Evolutionary conservation across 1,140 invertebrate species (phyloP), one percentile per base, ranked within the genome.

Genomic region (Xylocopa sonorina): DNA sequence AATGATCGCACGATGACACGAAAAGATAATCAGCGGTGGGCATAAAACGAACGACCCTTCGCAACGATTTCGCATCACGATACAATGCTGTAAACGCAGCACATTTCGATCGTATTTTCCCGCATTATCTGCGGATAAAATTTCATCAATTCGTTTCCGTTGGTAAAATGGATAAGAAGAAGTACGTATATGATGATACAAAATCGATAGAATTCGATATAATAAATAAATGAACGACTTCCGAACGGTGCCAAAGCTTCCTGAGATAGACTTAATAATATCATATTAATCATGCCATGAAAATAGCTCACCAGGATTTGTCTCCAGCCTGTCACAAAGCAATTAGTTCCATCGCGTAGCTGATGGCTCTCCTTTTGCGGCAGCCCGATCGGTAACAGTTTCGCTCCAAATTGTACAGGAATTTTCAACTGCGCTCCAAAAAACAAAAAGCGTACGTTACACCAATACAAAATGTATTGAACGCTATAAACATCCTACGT

Each of bases 261-360:
- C 10, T 32, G 9, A n/a, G n/a, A n/a, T n/a, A n/a, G n/a, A n/a
- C n/a, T n/a, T n/a, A n/a, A n/a, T n/a, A n/a, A n/a, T 57, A 57
- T 43, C n/a, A n/a, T 64, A 48, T 72, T 60, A 43, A 29, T 24
- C 24, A 73, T n/a, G n/a, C 5, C 2, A 14, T 0, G 38, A 74
- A 62, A 9, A n/a, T 0, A 18, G 82, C 64, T 83, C 83, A 50
- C 86, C 60, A 21, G n/a, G 4, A 38, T 90, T 84, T 53, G 88
- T 14, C 94, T 94, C 94, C 95, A 95, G 7, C 95, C 94, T 16
- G 92, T 89, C 12, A 94, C 93, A 4, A 88, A 88, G 0, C 91
- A 92, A 43, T 72, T 58, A 34, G 88, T 80, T 41, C 92, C 93
- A 68, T 84, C 83, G n/a, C 50, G 21, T 6, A 84, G 16, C 27